These are phyloP conservation scores for Bradypus variegatus DNA, from an alignment of 2,797 vertebrate genomes.

Conservation along the genomic window DNA sequence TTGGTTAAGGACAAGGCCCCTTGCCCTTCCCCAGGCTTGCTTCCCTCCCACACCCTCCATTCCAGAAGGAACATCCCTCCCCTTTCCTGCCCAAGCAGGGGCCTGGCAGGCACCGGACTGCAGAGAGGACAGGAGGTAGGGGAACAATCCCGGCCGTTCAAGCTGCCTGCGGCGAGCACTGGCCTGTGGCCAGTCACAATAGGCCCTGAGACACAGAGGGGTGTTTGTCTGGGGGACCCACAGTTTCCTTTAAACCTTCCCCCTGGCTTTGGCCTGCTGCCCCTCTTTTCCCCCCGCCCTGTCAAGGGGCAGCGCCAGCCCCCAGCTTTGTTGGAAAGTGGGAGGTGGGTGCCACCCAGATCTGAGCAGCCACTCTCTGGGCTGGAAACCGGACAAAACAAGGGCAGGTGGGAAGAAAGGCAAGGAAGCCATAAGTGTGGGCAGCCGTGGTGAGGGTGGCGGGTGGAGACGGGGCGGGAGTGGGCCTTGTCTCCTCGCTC, in stretches of 20 bases:
- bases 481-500: neutral
- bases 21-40: neutral
- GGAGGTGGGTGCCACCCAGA: neutral
- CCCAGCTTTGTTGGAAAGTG: neutral
- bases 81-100: constrained; percentile 18
- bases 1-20: neutral
- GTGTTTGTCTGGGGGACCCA: constrained; percentile 42
- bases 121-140: neutral
- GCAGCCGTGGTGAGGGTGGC: neutral
- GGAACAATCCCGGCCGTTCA: constrained; percentile 19
- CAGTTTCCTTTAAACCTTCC: neutral
- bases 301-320: neutral
- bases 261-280: neutral
- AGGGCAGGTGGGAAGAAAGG: neutral
- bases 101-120: constrained; percentile 22
- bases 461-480: neutral
- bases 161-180: neutral
- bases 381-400: neutral
- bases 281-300: neutral
- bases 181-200: constrained; percentile 47
- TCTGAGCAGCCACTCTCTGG: neutral
- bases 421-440: neutral
- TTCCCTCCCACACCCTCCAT: constrained; percentile 25
- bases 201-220: constrained; percentile 51
- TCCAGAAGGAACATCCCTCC: constrained; percentile 42